phyloP scores from a whole-genome alignment of 2,797 vertebrate genomes.

The Cynopterus sphinx region DNA sequence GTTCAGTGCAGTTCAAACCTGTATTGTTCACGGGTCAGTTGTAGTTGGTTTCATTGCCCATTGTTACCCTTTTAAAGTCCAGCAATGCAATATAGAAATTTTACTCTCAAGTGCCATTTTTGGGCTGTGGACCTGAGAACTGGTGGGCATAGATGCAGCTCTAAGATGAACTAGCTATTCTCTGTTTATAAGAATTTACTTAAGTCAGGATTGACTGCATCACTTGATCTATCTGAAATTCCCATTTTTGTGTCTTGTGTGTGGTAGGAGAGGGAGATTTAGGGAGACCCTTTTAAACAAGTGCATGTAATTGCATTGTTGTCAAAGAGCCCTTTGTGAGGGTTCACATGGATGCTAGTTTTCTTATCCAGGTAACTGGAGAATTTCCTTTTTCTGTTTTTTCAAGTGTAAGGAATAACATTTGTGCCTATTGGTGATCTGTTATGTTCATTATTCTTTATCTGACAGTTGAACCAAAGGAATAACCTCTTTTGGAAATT shows the following conservation, averaged over 20 bases:
- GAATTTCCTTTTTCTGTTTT: not conserved
- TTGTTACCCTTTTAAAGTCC: not conserved
- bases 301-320: not conserved
- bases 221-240: not conserved
- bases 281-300: not conserved
- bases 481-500: not conserved
- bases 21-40: not conserved
- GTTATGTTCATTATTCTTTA: not conserved
- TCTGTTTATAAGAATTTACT: rapidly evolving
- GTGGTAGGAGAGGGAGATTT: not conserved
- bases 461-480: not conserved
- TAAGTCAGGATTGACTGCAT: not conserved
- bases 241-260: rapidly evolving
- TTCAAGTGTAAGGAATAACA: not conserved
- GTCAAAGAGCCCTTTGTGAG: not conserved
- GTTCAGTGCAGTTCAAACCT: not conserved
- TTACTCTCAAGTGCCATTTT: not conserved
- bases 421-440: not conserved
- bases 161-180: not conserved
- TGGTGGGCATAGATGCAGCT: not conserved
- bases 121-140: not conserved
- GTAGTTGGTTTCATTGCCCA: not conserved
- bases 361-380: not conserved
- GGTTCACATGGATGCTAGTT: not conserved
- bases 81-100: rapidly evolving